phyloP scores from a whole-genome alignment of 2,888 invertebrate species.

The Isoperla grammatica region DNA sequence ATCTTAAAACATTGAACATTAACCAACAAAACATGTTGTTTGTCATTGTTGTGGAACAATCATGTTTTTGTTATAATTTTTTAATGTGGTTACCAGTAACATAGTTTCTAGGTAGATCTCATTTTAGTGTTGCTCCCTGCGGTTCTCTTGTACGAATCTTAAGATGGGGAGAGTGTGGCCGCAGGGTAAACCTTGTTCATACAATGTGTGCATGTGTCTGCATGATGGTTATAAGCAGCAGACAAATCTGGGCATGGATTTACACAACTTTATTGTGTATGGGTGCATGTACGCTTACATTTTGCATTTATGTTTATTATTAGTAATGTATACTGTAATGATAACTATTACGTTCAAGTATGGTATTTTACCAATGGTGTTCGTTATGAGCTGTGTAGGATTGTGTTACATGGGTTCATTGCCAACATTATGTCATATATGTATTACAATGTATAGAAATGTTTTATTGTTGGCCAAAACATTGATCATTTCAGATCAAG shows the following conservation, averaged over 20 bases:
- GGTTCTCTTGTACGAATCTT: not conserved
- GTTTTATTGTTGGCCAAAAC: slow-evolving; percentile 27
- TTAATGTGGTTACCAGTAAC: slow-evolving; percentile 24
- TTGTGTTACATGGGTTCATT: too few species aligned
- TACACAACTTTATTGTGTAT: slow-evolving; percentile 24
- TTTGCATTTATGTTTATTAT: slow-evolving; percentile 39
- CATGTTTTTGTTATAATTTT: slow-evolving; percentile 27
- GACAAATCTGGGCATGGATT: slow-evolving; percentile 29
- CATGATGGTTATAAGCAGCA: slow-evolving; percentile 15
- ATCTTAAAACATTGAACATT: slow-evolving; percentile 16
- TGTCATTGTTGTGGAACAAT: slow-evolving; percentile 23
- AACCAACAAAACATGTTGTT: slow-evolving; percentile 23
- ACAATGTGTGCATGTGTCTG: slow-evolving; percentile 20
- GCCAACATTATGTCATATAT: slow-evolving; percentile 7
- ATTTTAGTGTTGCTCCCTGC: slow-evolving; percentile 14
- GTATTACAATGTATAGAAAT: slow-evolving; percentile 26
- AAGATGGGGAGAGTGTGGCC: slow-evolving; percentile 4
- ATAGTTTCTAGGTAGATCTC: slow-evolving; percentile 24
- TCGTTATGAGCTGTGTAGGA: slow-evolving; percentile 22
- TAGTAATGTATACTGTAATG: slow-evolving; percentile 47
- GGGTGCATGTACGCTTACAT: slow-evolving; percentile 28
- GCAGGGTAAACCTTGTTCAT: slow-evolving; percentile 1
- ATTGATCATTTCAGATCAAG: slow-evolving; percentile 3
- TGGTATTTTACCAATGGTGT: slow-evolving; percentile 30
- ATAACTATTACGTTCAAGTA: slow-evolving; percentile 30